A percentile compares a stretch with the other conserved stretches of the same genome.
phyloP scores from a whole-genome alignment of 2,888 invertebrate species.

The Himalopsyche tibetana region DNA sequence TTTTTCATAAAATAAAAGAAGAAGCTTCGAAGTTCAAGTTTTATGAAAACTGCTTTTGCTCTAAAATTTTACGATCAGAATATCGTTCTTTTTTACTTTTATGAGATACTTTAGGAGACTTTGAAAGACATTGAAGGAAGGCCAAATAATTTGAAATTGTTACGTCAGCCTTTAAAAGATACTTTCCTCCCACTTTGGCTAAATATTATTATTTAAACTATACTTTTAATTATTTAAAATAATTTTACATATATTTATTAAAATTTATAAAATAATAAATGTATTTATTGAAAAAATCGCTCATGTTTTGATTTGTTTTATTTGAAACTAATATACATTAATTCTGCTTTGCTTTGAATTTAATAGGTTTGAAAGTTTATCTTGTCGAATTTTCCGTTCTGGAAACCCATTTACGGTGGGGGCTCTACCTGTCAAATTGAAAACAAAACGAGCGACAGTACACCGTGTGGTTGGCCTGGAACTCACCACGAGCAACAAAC shows the following conservation, averaged over 20 bases:
- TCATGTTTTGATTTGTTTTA: too few species aligned
- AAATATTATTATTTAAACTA: too few species aligned
- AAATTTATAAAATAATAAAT: too few species aligned
- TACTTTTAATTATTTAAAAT: too few species aligned
- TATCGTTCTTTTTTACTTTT: background rate
- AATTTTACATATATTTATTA: too few species aligned
- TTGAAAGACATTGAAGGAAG: background rate
- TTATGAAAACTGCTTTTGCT: background rate
- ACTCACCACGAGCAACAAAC: background rate
- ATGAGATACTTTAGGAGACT: background rate
- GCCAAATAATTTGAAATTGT: background rate
- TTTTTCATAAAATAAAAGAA: background rate
- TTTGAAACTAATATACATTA: too few species aligned
- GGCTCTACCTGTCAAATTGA: constrained; percentile 14
- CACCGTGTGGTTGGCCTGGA: background rate
- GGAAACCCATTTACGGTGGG: background rate
- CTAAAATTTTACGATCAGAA: background rate
- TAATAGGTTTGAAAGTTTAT: too few species aligned
- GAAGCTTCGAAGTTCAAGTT: background rate
- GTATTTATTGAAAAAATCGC: too few species aligned
- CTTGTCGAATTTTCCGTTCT: too few species aligned
- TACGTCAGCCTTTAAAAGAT: background rate
- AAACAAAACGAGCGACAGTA: background rate
- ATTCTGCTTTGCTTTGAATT: too few species aligned
- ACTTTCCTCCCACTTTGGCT: too few species aligned